Evolutionary conservation across 2,113 vertebrate genomes (phyloP).

Genomic region (Eptatretus burgeri): DNA sequence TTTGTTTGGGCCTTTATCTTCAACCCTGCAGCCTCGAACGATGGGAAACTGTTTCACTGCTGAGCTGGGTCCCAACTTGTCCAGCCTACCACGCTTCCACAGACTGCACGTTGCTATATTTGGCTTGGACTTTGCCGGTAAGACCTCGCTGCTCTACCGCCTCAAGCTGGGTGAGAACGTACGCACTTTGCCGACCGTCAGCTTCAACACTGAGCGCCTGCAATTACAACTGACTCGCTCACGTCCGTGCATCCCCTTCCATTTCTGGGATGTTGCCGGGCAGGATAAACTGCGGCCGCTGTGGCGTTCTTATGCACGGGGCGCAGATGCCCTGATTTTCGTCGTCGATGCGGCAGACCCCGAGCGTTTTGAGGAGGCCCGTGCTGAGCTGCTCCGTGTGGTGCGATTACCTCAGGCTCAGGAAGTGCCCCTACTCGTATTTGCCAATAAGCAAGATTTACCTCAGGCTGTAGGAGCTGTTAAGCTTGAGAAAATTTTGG

Average conservation of each 20-base stretch:
- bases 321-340: constrained; percentile 51
- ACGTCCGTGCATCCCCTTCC: constrained; percentile 23
- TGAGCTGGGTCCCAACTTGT: too few species aligned
- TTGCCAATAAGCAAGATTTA: constrained; percentile 59
- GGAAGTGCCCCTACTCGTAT: constrained; percentile 38
- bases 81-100: too few species aligned
- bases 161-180: constrained; percentile 5
- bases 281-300: constrained; percentile 55
- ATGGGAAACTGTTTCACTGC: too few species aligned
- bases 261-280: constrained; percentile 63
- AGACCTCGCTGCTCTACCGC: constrained; percentile 30
- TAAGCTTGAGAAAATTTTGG: constrained; percentile 43
- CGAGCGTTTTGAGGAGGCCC: constrained; percentile 54
- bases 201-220: not conserved
- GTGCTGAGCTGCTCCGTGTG: constrained; percentile 49
- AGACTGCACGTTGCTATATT: constrained; percentile 11
- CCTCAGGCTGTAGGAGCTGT: constrained; percentile 20
- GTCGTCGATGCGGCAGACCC: constrained; percentile 44
- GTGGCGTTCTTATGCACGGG: constrained; percentile 54
- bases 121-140: constrained; percentile 48
- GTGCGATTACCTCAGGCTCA: constrained; percentile 46
- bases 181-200: not conserved
- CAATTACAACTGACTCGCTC: too few species aligned
- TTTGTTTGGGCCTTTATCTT: too few species aligned
- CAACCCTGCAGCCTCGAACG: too few species aligned